These are phyloP conservation scores for Holcopasites calliopsidis DNA, from an alignment of 1,140 invertebrate species.

Conservation along the genomic window DNA sequence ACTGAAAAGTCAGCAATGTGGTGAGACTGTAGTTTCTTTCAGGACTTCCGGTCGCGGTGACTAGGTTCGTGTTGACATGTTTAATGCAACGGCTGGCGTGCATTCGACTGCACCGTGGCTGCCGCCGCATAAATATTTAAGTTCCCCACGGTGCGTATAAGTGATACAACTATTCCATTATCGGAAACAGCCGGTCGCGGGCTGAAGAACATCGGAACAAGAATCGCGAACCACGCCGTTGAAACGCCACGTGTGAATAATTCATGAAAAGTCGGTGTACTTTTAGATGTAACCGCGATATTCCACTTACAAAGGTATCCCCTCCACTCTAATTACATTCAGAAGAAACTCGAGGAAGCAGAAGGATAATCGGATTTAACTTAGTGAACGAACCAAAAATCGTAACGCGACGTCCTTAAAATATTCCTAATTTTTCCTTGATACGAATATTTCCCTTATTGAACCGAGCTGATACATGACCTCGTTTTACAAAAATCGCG, in stretches of 20 bases:
- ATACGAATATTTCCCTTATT: no score
- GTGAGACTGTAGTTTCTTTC: neutral
- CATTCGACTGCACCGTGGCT: neutral
- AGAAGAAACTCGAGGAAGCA: neutral
- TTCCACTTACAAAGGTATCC: neutral
- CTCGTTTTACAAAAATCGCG: neutral
- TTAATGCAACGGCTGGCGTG: constrained; percentile 41
- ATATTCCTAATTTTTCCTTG: no score
- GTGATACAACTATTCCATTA: constrained; percentile 44
- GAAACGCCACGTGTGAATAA: constrained; percentile 27
- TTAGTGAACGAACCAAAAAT: no score
- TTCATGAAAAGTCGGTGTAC: neutral
- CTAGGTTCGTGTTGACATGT: constrained; percentile 36
- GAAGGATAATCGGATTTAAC: neutral
- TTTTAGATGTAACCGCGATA: neutral
- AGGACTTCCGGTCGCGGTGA: constrained; percentile 5
- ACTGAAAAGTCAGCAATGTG: neutral
- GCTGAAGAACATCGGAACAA: constrained; percentile 9
- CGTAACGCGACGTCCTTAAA: no score
- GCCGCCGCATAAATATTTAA: constrained; percentile 43
- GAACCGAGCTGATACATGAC: no score
- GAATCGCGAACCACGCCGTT: constrained; percentile 11
- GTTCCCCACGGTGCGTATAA: constrained; percentile 27
- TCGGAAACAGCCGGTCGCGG: constrained; percentile 26
- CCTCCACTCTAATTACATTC: constrained; percentile 23